Evolutionary conservation across 2,113 vertebrate species (phyloP), one percentile per base, ranked within the genome.

Genomic region (Dinomys branickii): DNA sequence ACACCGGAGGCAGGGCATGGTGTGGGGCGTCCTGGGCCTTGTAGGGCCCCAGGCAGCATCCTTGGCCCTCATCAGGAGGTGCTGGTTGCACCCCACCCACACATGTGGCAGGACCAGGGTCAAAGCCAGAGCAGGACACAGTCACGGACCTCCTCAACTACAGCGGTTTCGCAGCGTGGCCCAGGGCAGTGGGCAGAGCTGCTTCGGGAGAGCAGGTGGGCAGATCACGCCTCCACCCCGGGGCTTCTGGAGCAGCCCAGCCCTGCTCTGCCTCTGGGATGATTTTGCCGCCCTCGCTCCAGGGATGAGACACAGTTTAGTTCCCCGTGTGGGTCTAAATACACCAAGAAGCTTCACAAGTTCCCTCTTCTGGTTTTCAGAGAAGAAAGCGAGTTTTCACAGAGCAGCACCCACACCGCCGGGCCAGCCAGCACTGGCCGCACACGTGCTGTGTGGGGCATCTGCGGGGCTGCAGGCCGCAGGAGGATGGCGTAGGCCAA

Each of bases 11-110:
- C 22, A 65, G n/a, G 8, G 3, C 2, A 24, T 7, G 26, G 10
- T 2, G 0, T 0, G 4, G 19, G 73, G 35, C 1, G 1, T 28
- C 6, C 80, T 73, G 14, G 3, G 67, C 35, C 4, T 22, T 0
- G 30, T 0, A 16, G 5, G 38, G 1, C 1, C 41, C n/a, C 10
- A 41, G 26, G 28, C 56, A 41, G 69, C 69, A 41, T 73, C 71
- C 71, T 24, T 75, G 71, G 38, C 24, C 71, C 4, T 20, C 38
- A 75, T 20, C 71, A 75, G 8, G 38, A 77, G 33, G 13, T 54
- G 44, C 35, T 44, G 9, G 11, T 6, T 52, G 67, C 65, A 35
- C 7, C 7, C 41, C 56, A 77, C 24, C 33, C 52, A 0, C 38
- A 12, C 10, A 26, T 5, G 38, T 13, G 41, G 38, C 38, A 73